Percentiles rank a stretch among this genome's conserved stretches.
Conservation (phyloP, 2,113 vertebrate genomes). For the Chiloscyllium plagiosum region DNA sequence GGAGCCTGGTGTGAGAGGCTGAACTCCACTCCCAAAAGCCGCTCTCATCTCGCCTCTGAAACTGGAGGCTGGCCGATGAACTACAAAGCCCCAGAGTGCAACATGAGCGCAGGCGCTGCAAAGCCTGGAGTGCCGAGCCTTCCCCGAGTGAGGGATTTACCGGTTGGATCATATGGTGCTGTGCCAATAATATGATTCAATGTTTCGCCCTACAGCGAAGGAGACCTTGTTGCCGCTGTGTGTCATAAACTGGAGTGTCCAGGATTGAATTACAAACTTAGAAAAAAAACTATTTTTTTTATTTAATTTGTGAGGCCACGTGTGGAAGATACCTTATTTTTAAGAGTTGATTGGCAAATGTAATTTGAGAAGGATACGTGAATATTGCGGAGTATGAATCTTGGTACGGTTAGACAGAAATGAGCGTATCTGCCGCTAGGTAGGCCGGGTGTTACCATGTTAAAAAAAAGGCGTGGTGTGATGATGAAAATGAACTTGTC, state of each 20-base stretch:
- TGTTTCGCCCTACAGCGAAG: background rate
- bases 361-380: background rate
- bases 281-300: background rate
- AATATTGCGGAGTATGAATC: constrained; percentile 19
- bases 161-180: background rate
- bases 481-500: constrained; percentile 32
- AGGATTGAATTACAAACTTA: background rate
- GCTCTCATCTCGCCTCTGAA: too few relatives aligned
- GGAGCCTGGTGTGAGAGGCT: background rate
- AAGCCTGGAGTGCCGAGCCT: background rate
- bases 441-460: constrained; percentile 30
- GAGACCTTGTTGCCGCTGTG: background rate
- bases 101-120: background rate
- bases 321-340: background rate
- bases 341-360: constrained; percentile 10
- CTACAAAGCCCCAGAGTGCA: constrained; percentile 21
- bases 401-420: background rate
- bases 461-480: constrained; percentile 35
- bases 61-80: background rate
- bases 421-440: constrained; percentile 15
- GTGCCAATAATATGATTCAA: background rate
- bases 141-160: background rate
- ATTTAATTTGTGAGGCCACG: background rate
- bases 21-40: too few relatives aligned
- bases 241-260: background rate